A percentile compares a stretch with the other conserved stretches of the same genome.
Evolutionary conservation across 2,113 vertebrate species (phyloP).

Genomic region (Delphinapterus leucas): DNA sequence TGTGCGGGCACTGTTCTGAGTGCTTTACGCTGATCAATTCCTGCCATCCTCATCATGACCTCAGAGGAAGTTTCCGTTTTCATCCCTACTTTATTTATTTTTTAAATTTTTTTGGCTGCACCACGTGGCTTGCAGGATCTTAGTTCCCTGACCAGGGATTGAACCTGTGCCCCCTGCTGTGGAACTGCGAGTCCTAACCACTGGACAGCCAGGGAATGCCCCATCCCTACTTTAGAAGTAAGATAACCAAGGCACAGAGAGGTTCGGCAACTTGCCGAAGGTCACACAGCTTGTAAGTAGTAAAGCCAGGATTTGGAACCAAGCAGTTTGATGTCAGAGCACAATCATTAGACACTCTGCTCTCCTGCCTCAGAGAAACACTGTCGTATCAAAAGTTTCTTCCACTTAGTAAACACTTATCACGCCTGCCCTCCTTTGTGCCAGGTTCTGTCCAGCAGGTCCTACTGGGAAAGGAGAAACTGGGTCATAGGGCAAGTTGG

Average conservation of each 20-base stretch:
- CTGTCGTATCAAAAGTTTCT: fast-evolving
- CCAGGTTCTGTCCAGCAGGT: neutral
- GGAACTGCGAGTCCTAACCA: neutral
- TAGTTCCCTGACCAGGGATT: neutral
- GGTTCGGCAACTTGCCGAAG: neutral
- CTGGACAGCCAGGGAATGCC: neutral
- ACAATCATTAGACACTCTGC: neutral
- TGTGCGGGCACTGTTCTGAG: neutral
- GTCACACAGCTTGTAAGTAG: neutral
- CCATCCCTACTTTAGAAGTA: neutral
- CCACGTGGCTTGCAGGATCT: neutral
- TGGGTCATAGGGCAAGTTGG: neutral
- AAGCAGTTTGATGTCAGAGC: fast-evolving
- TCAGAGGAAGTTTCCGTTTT: neutral
- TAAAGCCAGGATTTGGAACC: neutral
- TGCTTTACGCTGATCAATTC: neutral
- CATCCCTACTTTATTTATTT: neutral
- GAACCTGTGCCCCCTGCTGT: neutral
- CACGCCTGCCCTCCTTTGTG: neutral
- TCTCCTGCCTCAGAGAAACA: neutral
- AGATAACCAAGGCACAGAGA: neutral
- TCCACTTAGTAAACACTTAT: neutral
- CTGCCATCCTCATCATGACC: neutral
- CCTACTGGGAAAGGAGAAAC: neutral
- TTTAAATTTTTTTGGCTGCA: neutral